Evolutionary conservation across 2,797 vertebrate genomes (phyloP).

Genomic region (Streptopelia turtur): DNA sequence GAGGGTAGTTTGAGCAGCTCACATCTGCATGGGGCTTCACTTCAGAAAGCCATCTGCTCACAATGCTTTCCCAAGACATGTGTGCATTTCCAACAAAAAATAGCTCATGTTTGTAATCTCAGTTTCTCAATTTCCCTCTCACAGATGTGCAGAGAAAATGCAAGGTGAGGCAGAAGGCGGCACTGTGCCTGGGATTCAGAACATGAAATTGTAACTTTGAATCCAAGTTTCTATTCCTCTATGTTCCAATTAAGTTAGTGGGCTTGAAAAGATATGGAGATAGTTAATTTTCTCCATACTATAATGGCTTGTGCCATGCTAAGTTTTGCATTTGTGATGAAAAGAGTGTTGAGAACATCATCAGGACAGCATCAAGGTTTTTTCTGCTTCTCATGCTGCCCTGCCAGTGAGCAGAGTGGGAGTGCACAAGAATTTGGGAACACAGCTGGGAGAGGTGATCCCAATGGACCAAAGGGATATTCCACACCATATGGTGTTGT

Average conservation of each 20-base stretch:
- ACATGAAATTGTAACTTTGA: background rate
- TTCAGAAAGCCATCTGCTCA: background rate
- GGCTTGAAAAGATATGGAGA: background rate
- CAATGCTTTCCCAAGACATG: background rate
- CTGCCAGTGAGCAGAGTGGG: fast-evolving
- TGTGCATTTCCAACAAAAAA: background rate
- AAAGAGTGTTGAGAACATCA: background rate
- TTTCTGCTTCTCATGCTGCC: background rate
- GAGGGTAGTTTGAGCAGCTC: background rate
- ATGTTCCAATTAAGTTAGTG: background rate
- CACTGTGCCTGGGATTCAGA: background rate
- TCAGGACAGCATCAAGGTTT: background rate
- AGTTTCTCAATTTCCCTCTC: background rate
- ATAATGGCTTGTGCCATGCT: fast-evolving
- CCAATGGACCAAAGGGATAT: background rate
- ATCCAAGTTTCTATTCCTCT: background rate
- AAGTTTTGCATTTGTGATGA: background rate
- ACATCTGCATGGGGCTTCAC: background rate
- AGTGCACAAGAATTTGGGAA: background rate
- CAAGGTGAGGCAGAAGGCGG: background rate
- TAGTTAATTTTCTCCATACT: background rate
- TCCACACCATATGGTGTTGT: background rate
- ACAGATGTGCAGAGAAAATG: background rate
- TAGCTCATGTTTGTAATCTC: background rate
- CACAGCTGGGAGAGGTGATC: background rate